These are phyloP conservation scores for Escarpia spicata DNA, from an alignment of 2,888 invertebrate genomes.

Conservation along the genomic window DNA sequence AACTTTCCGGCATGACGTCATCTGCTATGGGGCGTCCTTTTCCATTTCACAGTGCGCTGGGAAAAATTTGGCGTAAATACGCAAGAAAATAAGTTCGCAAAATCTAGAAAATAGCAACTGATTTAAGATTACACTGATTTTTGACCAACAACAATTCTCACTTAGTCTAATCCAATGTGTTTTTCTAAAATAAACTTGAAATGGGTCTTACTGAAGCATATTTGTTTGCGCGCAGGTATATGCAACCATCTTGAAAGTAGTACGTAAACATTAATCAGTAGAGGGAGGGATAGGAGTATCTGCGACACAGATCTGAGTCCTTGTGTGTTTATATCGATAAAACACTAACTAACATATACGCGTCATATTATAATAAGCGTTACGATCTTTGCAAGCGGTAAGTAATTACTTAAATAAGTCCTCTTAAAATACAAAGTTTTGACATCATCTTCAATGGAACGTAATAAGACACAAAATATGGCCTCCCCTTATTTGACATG, in stretches of 20 bases:
- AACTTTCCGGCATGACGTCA: not conserved
- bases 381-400: not conserved
- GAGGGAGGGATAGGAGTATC: conserved; percentile 9
- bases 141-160: not conserved
- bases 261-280: conserved; percentile 16
- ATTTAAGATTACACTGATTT: not conserved
- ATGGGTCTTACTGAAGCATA: not conserved
- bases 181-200: not conserved
- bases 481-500: conserved; percentile 16
- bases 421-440: conserved; percentile 3
- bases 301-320: conserved; percentile 3
- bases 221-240: not conserved
- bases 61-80: conserved; percentile 13
- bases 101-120: not conserved
- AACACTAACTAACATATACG: not conserved
- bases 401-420: not conserved
- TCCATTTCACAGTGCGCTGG: conserved; percentile 16
- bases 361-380: not conserved
- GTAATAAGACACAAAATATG: conserved; percentile 16
- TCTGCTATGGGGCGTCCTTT: conserved; percentile 16
- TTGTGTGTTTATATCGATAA: not conserved
- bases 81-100: not conserved
- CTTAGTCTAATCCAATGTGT: not conserved
- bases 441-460: not conserved
- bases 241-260: conserved; percentile 16